These are phyloP conservation scores for Agrotis clavis DNA, from an alignment of 2,888 invertebrate genomes.

Conservation along the genomic window DNA sequence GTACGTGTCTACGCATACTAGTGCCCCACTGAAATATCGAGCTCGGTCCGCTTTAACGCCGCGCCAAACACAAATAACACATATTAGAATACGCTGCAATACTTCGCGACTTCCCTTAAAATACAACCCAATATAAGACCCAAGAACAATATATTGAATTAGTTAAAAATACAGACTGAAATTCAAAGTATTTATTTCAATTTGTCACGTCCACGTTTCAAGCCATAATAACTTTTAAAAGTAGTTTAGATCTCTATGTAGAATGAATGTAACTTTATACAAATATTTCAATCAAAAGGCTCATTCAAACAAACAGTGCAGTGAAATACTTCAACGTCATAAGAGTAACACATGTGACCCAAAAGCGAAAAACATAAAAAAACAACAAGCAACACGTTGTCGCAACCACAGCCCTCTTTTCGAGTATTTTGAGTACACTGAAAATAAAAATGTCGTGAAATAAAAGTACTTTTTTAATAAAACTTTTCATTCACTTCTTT, in stretches of 20 bases:
- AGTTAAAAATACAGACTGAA: too few species aligned
- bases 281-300: slow-evolving; percentile 30
- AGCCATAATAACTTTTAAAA: too few species aligned
- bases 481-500: slow-evolving; percentile 31
- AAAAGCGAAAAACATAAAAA: slow-evolving; percentile 36
- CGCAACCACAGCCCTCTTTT: slow-evolving; percentile 26
- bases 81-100: slow-evolving; percentile 41
- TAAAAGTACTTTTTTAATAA: slow-evolving; percentile 29
- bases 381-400: slow-evolving; percentile 43
- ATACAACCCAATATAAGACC: slow-evolving; percentile 6
- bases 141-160: slow-evolving; percentile 1
- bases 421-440: slow-evolving; percentile 17
- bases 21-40: slow-evolving; percentile 57
- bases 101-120: slow-evolving; percentile 18
- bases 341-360: slow-evolving; percentile 34
- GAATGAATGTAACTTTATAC: slow-evolving; percentile 2
- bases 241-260: too few species aligned
- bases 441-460: slow-evolving; percentile 32
- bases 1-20: slow-evolving; percentile 64
- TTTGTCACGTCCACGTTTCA: too few species aligned
- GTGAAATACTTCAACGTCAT: slow-evolving; percentile 34
- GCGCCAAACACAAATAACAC: slow-evolving; percentile 39
- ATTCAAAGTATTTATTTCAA: too few species aligned
- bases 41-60: slow-evolving; percentile 21
- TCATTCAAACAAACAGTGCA: slow-evolving; percentile 23